Percentiles rank a stretch among this genome's conserved stretches.
These are phyloP conservation scores for Poliocrania exsul DNA, from an alignment of 2,797 vertebrate genomes.

Conservation along the genomic window DNA sequence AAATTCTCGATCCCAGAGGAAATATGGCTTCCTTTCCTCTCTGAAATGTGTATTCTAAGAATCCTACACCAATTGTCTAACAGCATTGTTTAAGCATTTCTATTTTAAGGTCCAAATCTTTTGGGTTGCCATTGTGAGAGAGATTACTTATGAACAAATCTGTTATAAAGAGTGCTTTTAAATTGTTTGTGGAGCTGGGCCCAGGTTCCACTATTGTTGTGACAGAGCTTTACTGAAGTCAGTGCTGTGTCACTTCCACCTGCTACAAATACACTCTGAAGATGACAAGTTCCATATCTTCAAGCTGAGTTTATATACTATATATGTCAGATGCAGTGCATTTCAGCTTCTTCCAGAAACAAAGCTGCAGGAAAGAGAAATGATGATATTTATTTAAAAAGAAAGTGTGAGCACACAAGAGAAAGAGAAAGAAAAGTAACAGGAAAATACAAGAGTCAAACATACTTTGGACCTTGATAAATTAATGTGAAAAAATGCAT, in stretches of 20 bases:
- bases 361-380: background rate
- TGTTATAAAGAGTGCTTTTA: background rate
- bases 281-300: background rate
- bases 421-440: background rate
- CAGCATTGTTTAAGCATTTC: background rate
- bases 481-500: background rate
- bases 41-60: background rate
- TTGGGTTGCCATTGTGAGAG: background rate
- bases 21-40: background rate
- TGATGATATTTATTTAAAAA: background rate
- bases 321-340: background rate
- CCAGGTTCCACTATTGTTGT: background rate
- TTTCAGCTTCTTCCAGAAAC: background rate
- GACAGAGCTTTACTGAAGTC: background rate
- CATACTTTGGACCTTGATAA: background rate
- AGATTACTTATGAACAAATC: background rate
- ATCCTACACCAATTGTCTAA: background rate
- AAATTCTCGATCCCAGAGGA: background rate
- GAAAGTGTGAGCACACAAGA: background rate
- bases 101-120: background rate
- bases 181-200: background rate
- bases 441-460: background rate
- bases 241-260: slow-evolving; percentile 3
- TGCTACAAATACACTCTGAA: background rate
- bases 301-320: background rate